Evolutionary conservation across 2,797 vertebrate genomes (phyloP), one percentile per base, ranked within the genome.

Genomic region (Loriculus beryllinus): DNA sequence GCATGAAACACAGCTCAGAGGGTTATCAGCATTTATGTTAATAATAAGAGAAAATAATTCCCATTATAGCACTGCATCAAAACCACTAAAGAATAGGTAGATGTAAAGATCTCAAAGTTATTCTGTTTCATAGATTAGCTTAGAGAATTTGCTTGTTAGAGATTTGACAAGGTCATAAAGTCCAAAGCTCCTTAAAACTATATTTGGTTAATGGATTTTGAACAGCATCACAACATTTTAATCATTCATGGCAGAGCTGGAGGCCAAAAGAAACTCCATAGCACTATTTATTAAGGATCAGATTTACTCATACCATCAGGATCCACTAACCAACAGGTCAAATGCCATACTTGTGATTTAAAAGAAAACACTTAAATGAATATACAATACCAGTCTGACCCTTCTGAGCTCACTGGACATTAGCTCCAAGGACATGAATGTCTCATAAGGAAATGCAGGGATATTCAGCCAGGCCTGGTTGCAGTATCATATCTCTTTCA

Each of bases 131-230:
- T 82, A 92, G 93, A 94, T 93, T 90, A 95, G 31, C 72, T 82
- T 51, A 63, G 40, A 69, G 65, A 91, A 80, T 76, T 85, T 87
- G 57, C 93, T 94, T 92, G 79, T 93, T 83, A 51, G 69, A 88
- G 69, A 60, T 29, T 86, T 80, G 51, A 14, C 75, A 83, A 82
- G 82, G 87, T 89, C 65, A 87, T 37, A 33, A 93, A 88, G 40
- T 90, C 84, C 85, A 88, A 92, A 90, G 33, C 82, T 93, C 59
- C 76, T 93, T 92, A 96, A 91, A 87, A 79, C 59, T 89, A 62
- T 86, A 42, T 84, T 92, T 94, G 82, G 76, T 92, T 91, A 88
- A 92, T 82, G 67, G 92, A 93, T 92, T 97, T 91, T 83, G 77
- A 92, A 15, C 43, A 71, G 65, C 57, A 65, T n/a, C 31, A 3